Evolutionary conservation across 2,888 invertebrate genomes (phyloP).

Genomic region (Dynastes grantii): DNA sequence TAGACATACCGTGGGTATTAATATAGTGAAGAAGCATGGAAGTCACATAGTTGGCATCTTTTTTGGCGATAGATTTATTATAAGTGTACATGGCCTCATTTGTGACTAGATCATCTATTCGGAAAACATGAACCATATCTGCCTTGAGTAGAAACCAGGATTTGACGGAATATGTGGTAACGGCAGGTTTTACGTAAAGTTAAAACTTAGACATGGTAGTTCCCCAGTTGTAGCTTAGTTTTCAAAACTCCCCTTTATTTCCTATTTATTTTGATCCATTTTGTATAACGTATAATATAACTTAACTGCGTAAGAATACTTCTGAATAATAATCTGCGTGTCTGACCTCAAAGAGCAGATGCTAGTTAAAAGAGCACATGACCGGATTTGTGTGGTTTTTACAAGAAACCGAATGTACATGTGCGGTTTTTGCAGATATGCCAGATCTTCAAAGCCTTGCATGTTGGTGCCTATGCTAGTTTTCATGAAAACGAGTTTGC

Average conservation of each 20-base stretch:
- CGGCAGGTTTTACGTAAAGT: constrained; percentile 23
- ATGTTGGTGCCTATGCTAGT: neutral
- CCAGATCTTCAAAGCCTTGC: neutral
- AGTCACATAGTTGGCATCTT: neutral
- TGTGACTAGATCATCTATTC: constrained; percentile 21
- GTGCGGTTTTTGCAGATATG: neutral
- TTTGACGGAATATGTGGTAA: neutral
- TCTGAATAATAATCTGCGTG: neutral
- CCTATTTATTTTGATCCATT: neutral
- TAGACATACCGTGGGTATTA: neutral
- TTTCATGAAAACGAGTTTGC: no score
- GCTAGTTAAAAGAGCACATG: neutral
- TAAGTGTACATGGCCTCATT: constrained; percentile 19
- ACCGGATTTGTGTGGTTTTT: neutral
- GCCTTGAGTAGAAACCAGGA: constrained; percentile 9
- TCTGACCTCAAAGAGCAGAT: neutral
- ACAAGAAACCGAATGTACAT: constrained; percentile 4
- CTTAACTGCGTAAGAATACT: neutral
- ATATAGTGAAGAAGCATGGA: constrained; percentile 21
- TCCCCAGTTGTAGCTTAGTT: constrained; percentile 7
- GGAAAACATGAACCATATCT: constrained; percentile 31
- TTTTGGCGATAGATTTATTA: neutral
- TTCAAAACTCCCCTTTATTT: neutral
- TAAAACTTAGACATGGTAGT: constrained; percentile 1
- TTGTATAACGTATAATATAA: neutral